Base-by-base conservation (phyloP, 2,113 vertebrate species). In the Syrrhaptes paradoxus region DNA sequence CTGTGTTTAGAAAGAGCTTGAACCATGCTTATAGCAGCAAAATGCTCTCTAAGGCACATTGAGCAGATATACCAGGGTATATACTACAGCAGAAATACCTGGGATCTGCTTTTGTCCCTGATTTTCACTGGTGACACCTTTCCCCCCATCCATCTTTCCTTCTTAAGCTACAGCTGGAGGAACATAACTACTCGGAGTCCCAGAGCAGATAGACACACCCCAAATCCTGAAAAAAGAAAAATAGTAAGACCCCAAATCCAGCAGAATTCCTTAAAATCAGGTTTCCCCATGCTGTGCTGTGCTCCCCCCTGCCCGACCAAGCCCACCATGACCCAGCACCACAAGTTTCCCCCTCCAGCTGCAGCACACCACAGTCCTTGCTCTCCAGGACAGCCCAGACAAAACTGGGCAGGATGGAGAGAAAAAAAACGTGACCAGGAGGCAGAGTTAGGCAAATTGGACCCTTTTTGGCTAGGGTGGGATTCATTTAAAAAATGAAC, bases 291-390 rank as follows among this genome's bases (percentile, higher is more conserved):
- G 31, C 9, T 52, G 24, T 29, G 6, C 2, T 29, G 17, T 65
- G 31, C 14, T 43, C 28, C 9, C 18, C 17, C 2, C 18, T 61
- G 16, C 29, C 41, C 10, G 4, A 18, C 13, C 29, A 66, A 58
- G 8, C 21, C 51, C 68, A n/a, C 15, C 21, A 10, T 2, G 3
- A 65, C 18, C 22, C 43, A 48, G 3, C 0, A 1, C 19, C 1
- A 0, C 21, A 29, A 28, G 26, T 13, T 15, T 73, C 20, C 5
- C n/a, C 11, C n/a, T 52, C 28, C 0, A 0, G 4, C 32, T 21
- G 11, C 65, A 22, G 45, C 12, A 7, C 16, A 5, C 9, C 2
- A 1, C 5, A 10, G 18, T 9, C 2, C 22, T 43, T 31, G 38
- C 8, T 4, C n/a, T 82, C 66, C 20, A 21, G 66, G 78, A 36